Base-by-base conservation (phyloP, 2,113 vertebrate species). In the Amblyornis subalaris region DNA sequence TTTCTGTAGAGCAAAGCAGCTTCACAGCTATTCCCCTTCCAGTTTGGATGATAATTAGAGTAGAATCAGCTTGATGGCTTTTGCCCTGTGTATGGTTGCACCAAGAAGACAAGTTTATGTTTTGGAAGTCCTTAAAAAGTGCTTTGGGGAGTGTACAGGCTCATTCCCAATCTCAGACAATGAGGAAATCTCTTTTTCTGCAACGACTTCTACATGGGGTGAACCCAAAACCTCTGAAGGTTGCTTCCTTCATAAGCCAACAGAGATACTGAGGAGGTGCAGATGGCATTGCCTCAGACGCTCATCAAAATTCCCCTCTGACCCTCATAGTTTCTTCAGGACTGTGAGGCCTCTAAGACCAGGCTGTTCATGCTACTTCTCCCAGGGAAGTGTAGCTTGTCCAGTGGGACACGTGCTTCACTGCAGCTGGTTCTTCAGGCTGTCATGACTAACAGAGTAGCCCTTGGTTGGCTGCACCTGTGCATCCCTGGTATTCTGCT, bases 11-110 rank as follows among this genome's bases (percentile, higher is more conserved):
- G 28, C 22, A 90, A 84, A 79, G 16, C 47, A 83, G 42, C 29
- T 84, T 88, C 67, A 60, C 25, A 66, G 29, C 44, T 91, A 67
- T 51, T 85, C 0, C 3, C 20, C 12, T 71, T 86, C 35, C 31
- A 55, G 15, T 53, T 23, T 67, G 44, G 72, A 72, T 66, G 60
- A 47, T 22, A 90, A 61, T 85, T 88, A 73, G 35, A 72, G 12
- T 23, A 80, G 35, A 80, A 76, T 83, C 82, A 85, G 74, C 60
- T 73, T 85, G 35, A 31, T 47, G 33, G 61, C 73, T 54, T 93
- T 89, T 79, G 45, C 35, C 28, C 66, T 60, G n/a, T 50, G 14
- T 1, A 10, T 3, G 2, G 20, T 22, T 84, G 44, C 31, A 51
- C 22, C 62, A 76, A 91, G 48, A 54, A 88, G 33, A 53, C 2